Conservation (phyloP, 1,140 invertebrate genomes). For the Drosophila kurseongensis region DNA sequence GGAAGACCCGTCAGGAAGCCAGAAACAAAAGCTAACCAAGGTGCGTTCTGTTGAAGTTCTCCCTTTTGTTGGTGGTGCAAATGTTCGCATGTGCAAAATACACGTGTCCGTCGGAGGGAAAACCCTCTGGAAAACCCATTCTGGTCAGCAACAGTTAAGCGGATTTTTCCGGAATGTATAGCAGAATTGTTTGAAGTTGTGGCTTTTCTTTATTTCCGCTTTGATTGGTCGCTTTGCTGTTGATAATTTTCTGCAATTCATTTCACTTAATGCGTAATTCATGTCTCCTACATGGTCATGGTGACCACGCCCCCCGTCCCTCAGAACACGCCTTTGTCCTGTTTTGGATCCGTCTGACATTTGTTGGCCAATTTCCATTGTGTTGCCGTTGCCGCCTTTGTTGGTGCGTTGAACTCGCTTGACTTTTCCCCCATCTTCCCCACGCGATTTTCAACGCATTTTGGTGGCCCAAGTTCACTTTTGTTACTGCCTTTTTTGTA, state of each 20-base stretch:
- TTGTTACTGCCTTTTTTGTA: conserved; percentile 15
- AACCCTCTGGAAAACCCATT: conserved; percentile 13
- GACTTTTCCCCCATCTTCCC: conserved; percentile 23
- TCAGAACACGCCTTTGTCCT: conserved; percentile 37
- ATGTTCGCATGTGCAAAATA: conserved; percentile 7
- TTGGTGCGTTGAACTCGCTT: conserved; percentile 46
- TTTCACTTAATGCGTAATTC: conserved; percentile 77
- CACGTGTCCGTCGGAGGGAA: conserved; percentile 19
- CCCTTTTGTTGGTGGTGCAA: not conserved
- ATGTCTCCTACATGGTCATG: conserved; percentile 30
- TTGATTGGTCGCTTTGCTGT: conserved; percentile 10
- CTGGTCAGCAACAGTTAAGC: conserved; percentile 60
- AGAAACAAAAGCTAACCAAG: conserved; percentile 23
- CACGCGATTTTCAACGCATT: conserved; percentile 30
- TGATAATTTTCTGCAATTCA: conserved; percentile 67
- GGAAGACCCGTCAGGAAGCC: conserved; percentile 6
- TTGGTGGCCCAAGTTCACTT: conserved; percentile 45
- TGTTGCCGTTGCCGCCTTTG: conserved; percentile 15
- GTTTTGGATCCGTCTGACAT: conserved; percentile 52
- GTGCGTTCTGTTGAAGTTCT: conserved; percentile 41
- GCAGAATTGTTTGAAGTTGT: conserved; percentile 25
- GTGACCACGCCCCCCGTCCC: conserved; percentile 24
- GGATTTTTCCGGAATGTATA: conserved; percentile 50
- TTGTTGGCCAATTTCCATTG: conserved; percentile 59
- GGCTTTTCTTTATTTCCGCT: conserved; percentile 21